Conservation (phyloP, 2,113 vertebrate species). For the Uria aalge region DNA sequence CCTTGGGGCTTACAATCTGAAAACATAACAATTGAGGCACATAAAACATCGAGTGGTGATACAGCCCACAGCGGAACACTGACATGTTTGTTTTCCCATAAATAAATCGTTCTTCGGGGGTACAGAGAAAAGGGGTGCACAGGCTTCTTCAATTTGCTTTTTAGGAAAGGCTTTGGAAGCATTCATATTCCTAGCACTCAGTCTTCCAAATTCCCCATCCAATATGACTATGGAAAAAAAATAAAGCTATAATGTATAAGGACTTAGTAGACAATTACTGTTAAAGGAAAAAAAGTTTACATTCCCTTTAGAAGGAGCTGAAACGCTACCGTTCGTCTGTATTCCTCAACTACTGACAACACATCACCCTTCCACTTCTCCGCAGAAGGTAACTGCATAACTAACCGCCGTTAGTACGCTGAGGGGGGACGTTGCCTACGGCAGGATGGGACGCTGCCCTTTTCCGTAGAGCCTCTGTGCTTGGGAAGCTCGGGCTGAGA, state of each 20-base stretch:
- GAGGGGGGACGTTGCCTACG: not conserved
- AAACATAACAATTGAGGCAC: slow-evolving; percentile 56
- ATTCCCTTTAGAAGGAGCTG: not conserved
- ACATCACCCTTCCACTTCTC: not conserved
- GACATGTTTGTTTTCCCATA: slow-evolving; percentile 42
- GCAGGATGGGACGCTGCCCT: not conserved
- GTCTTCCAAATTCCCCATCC: not conserved
- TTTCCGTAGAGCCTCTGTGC: not conserved
- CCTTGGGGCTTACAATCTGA: slow-evolving; percentile 56
- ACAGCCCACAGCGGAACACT: slow-evolving; percentile 18
- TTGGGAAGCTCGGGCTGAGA: not conserved
- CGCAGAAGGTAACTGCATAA: not conserved
- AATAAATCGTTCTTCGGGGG: not conserved
- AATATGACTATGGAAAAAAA: not conserved
- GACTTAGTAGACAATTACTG: not conserved
- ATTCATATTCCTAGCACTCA: not conserved
- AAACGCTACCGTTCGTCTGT: not conserved
- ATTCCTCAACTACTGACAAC: not conserved
- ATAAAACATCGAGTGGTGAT: slow-evolving; percentile 58
- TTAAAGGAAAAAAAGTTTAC: not conserved
- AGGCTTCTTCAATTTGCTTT: not conserved
- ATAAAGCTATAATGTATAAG: not conserved
- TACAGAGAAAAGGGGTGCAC: not conserved
- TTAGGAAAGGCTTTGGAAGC: not conserved
- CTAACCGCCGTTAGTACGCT: accelerated